These are phyloP conservation scores for Progne subis DNA, from an alignment of 2,113 vertebrate genomes.

Conservation along the genomic window DNA sequence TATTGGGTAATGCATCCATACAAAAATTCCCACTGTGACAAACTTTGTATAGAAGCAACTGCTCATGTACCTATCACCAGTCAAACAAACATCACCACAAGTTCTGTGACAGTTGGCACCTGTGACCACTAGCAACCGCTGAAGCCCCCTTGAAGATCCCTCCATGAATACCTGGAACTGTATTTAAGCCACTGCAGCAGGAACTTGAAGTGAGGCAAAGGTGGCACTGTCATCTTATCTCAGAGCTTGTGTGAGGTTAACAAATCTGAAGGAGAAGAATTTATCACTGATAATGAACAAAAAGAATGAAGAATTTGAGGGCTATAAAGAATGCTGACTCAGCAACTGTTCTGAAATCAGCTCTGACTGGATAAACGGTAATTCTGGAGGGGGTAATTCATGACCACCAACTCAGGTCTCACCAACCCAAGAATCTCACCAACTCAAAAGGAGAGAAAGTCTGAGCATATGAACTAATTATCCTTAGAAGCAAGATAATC, in stretches of 20 bases:
- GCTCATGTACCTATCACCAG: not conserved
- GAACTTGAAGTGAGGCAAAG: not conserved
- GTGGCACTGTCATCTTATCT: not conserved
- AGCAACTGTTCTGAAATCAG: not conserved
- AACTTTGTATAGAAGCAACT: not conserved
- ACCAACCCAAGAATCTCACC: not conserved
- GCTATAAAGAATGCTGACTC: not conserved
- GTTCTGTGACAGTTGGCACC: not conserved
- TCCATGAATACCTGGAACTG: not conserved
- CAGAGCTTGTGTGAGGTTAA: not conserved
- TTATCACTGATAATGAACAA: not conserved
- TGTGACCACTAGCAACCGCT: not conserved
- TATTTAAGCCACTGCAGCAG: not conserved
- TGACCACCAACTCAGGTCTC: not conserved
- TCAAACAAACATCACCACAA: not conserved
- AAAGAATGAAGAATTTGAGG: not conserved
- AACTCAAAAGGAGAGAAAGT: not conserved
- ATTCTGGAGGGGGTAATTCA: not conserved
- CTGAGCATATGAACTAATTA: not conserved
- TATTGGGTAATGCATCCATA: not conserved
- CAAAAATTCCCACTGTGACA: not conserved
- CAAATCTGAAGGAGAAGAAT: not conserved
- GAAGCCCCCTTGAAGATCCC: not conserved
- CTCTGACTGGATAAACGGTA: not conserved
- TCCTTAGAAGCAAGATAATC: fast-evolving